A percentile compares a stretch with the other conserved stretches of the same genome.
These are phyloP conservation scores for Gadopsis marmoratus DNA, from an alignment of 2,797 vertebrate species.

Conservation along the genomic window DNA sequence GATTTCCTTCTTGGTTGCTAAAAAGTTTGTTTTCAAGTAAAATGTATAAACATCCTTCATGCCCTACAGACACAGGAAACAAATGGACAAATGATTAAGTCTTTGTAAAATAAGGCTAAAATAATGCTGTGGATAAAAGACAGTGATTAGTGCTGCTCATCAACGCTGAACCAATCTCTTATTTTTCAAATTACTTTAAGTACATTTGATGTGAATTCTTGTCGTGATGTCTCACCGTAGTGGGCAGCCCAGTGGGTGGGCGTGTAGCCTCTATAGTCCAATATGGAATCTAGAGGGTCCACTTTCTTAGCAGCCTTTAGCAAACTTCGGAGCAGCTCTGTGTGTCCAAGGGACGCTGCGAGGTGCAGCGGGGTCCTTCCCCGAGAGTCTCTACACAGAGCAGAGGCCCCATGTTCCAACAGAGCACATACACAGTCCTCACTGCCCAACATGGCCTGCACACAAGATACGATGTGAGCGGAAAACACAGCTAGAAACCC, in stretches of 20 bases:
- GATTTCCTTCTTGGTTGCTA: slow-evolving; percentile 90
- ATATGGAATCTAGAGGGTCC: slow-evolving; percentile 89
- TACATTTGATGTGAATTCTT: neutral
- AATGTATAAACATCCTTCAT: slow-evolving; percentile 95
- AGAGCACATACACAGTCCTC: slow-evolving; percentile 92
- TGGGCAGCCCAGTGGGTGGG: slow-evolving; percentile 96
- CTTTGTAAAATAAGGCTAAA: neutral
- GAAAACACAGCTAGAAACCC: neutral
- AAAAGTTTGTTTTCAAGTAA: slow-evolving; percentile 97
- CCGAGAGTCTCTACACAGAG: slow-evolving; percentile 92
- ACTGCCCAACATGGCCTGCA: slow-evolving; percentile 92
- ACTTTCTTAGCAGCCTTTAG: slow-evolving; percentile 89
- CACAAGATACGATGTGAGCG: neutral
- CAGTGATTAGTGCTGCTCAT: neutral
- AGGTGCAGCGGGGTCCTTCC: slow-evolving; percentile 94
- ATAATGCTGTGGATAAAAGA: slow-evolving; percentile 2
- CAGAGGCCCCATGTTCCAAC: slow-evolving; percentile 93
- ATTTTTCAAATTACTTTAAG: neutral
- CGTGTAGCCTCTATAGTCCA: slow-evolving; percentile 94
- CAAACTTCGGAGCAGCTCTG: slow-evolving; percentile 87
- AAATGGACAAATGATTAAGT: slow-evolving; percentile 25
- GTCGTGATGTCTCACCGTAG: slow-evolving; percentile 85
- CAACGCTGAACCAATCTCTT: neutral
- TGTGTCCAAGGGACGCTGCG: slow-evolving; percentile 91
- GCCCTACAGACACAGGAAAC: slow-evolving; percentile 83